Conservation (phyloP, 2,888 invertebrate species). For the Rutpela maculata region DNA sequence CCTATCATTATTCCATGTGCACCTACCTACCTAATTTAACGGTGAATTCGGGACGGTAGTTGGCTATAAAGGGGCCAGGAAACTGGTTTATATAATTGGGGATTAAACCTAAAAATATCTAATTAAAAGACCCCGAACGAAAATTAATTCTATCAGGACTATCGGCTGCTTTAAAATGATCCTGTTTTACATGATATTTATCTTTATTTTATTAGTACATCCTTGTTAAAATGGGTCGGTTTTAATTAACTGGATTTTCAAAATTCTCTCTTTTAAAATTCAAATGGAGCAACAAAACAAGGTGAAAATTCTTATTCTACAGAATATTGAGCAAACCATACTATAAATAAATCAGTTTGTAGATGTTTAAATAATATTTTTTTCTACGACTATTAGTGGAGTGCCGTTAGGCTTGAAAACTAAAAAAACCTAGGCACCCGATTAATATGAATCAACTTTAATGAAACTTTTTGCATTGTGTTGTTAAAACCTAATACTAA, state of each 20-base stretch:
- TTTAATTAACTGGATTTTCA: constrained; percentile 26
- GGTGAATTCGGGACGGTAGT: constrained; percentile 15
- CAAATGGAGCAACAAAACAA: background rate
- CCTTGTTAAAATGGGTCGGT: constrained; percentile 23
- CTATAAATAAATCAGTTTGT: too few relatives aligned
- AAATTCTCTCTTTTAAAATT: background rate
- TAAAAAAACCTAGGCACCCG: too few relatives aligned
- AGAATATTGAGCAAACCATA: too few relatives aligned
- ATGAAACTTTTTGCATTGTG: too few relatives aligned
- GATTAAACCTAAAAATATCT: constrained; percentile 23
- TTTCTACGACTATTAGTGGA: too few relatives aligned
- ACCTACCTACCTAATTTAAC: constrained; percentile 16
- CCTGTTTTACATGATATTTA: constrained; percentile 47
- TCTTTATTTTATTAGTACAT: constrained; percentile 35
- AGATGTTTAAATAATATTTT: too few relatives aligned
- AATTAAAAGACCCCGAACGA: constrained; percentile 29
- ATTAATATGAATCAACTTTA: too few relatives aligned
- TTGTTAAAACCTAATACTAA: too few relatives aligned
- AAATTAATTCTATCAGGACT: constrained; percentile 41
- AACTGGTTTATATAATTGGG: constrained; percentile 41
- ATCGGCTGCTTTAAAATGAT: constrained; percentile 34
- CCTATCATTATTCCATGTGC: constrained; percentile 16
- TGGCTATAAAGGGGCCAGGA: constrained; percentile 10
- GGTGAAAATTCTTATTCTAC: too few relatives aligned
- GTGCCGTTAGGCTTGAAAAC: too few relatives aligned